Conservation (phyloP, 2,888 invertebrate genomes). For the Oxycera nigricornis region DNA sequence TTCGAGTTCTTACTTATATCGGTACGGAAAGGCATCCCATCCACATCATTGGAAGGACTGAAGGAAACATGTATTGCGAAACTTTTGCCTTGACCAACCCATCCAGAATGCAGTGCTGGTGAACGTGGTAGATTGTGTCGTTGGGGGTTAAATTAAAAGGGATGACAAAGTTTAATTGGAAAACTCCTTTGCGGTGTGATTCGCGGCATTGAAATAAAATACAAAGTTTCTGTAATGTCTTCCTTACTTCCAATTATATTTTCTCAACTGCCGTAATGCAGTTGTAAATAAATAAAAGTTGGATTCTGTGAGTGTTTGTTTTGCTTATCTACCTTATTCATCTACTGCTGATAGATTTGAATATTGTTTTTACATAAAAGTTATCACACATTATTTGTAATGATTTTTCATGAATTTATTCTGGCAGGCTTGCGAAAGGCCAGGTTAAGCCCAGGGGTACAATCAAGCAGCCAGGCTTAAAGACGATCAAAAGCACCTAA, state of each 20-base stretch:
- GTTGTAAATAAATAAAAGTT: too few relatives aligned
- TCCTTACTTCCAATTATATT: conserved; percentile 19
- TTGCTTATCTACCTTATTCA: too few relatives aligned
- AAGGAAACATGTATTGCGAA: neutral
- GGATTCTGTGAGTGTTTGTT: too few relatives aligned
- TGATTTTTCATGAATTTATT: too few relatives aligned
- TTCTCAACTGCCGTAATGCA: conserved; percentile 9
- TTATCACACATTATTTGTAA: too few relatives aligned
- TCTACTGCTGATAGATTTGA: too few relatives aligned
- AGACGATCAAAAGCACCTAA: too few relatives aligned
- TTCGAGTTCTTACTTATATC: neutral
- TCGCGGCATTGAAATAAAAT: conserved; percentile 25
- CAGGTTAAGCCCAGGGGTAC: too few relatives aligned
- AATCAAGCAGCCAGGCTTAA: too few relatives aligned
- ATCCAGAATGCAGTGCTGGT: conserved; percentile 40
- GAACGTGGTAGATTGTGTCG: conserved; percentile 62
- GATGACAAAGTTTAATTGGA: conserved; percentile 63
- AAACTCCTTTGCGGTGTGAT: conserved; percentile 53
- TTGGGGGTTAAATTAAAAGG: conserved; percentile 61
- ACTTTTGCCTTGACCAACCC: conserved; percentile 35
- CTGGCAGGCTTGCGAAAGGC: too few relatives aligned
- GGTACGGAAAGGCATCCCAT: neutral
- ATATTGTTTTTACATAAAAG: too few relatives aligned
- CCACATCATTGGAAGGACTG: neutral
- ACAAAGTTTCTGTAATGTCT: conserved; percentile 18